Conservation (phyloP, 2,113 vertebrate genomes). For the Rhea americana region DNA sequence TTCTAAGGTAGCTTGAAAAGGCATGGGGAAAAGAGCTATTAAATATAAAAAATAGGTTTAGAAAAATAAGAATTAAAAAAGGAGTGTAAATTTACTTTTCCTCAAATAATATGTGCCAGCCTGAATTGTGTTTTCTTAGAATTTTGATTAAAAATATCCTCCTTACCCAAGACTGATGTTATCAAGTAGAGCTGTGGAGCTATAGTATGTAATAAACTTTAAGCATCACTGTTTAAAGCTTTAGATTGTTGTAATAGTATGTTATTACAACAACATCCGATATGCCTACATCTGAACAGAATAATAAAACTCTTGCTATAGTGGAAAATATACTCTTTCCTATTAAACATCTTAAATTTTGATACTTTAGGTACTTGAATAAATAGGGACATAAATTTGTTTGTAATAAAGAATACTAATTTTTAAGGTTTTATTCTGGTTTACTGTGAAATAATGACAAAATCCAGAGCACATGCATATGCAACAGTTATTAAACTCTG, state of each 20-base stretch:
- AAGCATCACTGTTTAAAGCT: background rate
- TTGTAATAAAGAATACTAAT: background rate
- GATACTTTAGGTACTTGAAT: background rate
- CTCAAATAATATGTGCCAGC: background rate
- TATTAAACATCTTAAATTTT: background rate
- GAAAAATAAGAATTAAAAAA: background rate
- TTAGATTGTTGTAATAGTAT: slow-evolving; percentile 3
- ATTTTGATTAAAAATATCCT: background rate
- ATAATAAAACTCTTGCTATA: background rate
- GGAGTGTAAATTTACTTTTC: background rate
- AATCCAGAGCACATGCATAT: background rate
- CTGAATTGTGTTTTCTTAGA: background rate
- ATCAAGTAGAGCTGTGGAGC: background rate
- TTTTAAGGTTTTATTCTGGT: background rate
- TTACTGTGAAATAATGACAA: background rate
- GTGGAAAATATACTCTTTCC: background rate
- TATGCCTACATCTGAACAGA: background rate
- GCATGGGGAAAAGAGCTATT: background rate
- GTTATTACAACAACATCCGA: background rate
- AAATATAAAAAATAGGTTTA: background rate
- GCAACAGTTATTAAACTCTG: background rate
- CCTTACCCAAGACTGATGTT: background rate
- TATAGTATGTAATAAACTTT: background rate
- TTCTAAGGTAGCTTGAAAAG: background rate
- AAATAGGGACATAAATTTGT: background rate